Evolutionary conservation across 2,797 vertebrate species (phyloP).

Genomic region (Allobates femoralis): DNA sequence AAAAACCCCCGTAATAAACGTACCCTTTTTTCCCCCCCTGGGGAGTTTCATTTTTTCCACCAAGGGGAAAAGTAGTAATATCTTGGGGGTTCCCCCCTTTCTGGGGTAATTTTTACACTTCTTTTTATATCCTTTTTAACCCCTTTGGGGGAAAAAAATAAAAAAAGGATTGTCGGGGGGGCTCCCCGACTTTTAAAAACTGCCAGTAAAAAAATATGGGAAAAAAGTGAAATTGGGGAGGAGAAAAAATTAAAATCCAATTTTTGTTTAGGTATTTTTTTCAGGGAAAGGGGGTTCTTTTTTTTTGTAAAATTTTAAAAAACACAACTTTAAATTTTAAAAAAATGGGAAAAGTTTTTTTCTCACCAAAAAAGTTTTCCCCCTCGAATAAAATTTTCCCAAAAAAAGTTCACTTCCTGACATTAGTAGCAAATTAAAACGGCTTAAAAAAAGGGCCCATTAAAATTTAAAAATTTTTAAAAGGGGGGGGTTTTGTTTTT

Average conservation of each 20-base stretch:
- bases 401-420: slow-evolving; percentile 57
- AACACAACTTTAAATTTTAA: slow-evolving; percentile 62
- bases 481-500: slow-evolving; percentile 20
- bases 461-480: slow-evolving; percentile 51
- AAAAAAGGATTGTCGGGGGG: slow-evolving; percentile 47
- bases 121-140: slow-evolving; percentile 60
- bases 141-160: slow-evolving; percentile 57
- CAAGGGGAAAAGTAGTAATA: too few species aligned
- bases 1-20: too few species aligned
- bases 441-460: slow-evolving; percentile 38
- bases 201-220: slow-evolving; percentile 58
- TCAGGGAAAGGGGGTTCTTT: slow-evolving; percentile 54
- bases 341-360: slow-evolving; percentile 62
- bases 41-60: too few species aligned
- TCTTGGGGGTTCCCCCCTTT: too few species aligned
- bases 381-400: slow-evolving; percentile 52
- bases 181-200: slow-evolving; percentile 51
- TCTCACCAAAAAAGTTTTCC: slow-evolving; percentile 53
- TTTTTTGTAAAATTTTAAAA: slow-evolving; percentile 56
- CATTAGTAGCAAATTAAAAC: slow-evolving; percentile 57
- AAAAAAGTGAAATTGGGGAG: slow-evolving; percentile 52
- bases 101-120: too few species aligned
- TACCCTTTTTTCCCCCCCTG: too few species aligned
- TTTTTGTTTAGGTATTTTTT: slow-evolving; percentile 55
- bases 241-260: slow-evolving; percentile 56